A percentile compares a stretch with the other conserved stretches of the same genome.
Evolutionary conservation across 2,797 vertebrate genomes (phyloP).

Genomic region (Heterohyrax brucei): DNA sequence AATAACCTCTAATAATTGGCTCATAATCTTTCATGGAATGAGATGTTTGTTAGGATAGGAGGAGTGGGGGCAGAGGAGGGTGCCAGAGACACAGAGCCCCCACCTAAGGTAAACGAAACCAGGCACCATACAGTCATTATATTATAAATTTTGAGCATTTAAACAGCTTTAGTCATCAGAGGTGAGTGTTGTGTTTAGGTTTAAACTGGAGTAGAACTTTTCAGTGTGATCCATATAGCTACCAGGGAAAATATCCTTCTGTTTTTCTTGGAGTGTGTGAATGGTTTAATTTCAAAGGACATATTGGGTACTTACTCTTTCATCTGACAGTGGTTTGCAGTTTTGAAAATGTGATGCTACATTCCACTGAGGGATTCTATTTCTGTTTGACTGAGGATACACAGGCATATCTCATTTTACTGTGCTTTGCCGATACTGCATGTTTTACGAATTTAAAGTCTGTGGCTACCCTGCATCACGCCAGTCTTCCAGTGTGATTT

Average conservation of each 20-base stretch:
- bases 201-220: background rate
- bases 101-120: background rate
- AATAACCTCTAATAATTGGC: background rate
- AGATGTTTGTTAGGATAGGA: background rate
- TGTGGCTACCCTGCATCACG: too few species aligned
- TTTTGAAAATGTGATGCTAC: background rate
- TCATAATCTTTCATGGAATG: slow-evolving; percentile 22
- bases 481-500: too few species aligned
- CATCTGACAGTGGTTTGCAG: background rate
- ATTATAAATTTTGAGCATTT: background rate
- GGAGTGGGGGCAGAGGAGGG: rapidly evolving
- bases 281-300: slow-evolving; percentile 5
- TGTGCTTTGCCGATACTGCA: too few species aligned
- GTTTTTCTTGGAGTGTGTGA: slow-evolving; percentile 39
- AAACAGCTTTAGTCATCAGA: background rate
- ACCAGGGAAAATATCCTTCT: background rate
- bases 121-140: rapidly evolving
- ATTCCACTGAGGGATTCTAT: background rate
- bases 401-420: too few species aligned
- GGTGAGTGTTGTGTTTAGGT: background rate
- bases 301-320: background rate
- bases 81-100: background rate
- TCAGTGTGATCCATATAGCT: background rate
- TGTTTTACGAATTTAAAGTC: too few species aligned
- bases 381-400: background rate